phyloP scores from a whole-genome alignment of 2,113 vertebrate species.

The Brienomyrus longianalis region DNA sequence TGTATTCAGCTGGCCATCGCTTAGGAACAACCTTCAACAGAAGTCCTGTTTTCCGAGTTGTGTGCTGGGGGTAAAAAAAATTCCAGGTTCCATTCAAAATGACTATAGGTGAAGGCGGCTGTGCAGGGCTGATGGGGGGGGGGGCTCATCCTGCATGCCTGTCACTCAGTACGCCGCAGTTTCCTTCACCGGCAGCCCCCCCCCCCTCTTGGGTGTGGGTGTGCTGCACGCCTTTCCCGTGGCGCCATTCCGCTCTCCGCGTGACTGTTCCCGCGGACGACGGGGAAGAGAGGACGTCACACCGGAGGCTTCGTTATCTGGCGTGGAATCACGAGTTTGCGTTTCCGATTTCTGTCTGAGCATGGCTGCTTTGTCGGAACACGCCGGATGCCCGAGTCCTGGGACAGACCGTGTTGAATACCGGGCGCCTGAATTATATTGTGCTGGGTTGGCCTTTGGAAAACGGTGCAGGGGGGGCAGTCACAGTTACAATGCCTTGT shows the following conservation, averaged over 20 bases:
- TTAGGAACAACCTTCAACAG: neutral
- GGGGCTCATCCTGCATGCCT: neutral
- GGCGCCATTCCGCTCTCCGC: neutral
- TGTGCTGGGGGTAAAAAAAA: neutral
- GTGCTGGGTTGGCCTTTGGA: neutral
- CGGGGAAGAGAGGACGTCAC: neutral
- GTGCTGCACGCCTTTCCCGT: neutral
- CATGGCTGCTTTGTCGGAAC: neutral
- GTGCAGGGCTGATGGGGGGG: neutral
- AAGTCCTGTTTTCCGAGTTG: neutral
- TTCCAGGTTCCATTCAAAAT: neutral
- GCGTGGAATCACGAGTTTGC: neutral
- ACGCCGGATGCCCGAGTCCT: neutral
- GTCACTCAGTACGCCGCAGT: neutral
- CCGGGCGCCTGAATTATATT: neutral
- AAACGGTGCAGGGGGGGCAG: neutral
- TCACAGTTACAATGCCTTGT: conserved; percentile 22
- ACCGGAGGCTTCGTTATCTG: neutral
- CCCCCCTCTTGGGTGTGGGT: neutral
- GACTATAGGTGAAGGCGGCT: neutral
- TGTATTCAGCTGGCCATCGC: neutral
- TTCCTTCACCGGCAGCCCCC: neutral
- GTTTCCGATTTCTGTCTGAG: neutral
- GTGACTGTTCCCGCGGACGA: neutral
- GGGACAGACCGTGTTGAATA: neutral